Base-by-base conservation (phyloP, 2,797 vertebrate species). In the Scarus forsteni region DNA sequence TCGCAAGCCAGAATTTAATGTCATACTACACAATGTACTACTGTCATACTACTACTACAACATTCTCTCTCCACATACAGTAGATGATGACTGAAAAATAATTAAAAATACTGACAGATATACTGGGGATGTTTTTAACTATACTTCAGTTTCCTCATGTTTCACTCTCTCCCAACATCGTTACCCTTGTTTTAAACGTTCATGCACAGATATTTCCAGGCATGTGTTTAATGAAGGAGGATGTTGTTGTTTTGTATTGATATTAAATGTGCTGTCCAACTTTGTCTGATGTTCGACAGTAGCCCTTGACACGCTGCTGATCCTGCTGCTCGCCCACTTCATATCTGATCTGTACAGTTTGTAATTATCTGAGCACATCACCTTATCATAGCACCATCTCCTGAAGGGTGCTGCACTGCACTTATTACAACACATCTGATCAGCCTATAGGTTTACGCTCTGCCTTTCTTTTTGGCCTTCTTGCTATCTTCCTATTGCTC, bases 291-390 rank as follows among this genome's bases (percentile, higher is more conserved):
- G 27, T 2, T 27, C 27, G 75, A 54, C 70, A 14, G 64, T 49
- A 60, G 46, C 68, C 51, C 39, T 49, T 72, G 59, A 73, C 69
- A 64, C 53, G 1, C 56, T 65, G 79, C 81, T 77, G 77, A 81
- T 74, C 72, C 63, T 40, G 69, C 81, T 56, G 51, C 67, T 66
- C 80, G 73, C 66, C 44, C 56, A 0, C 42, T n/a, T 36, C 53
- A 8, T 81, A 86, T 87, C 86, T 76, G 79, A 87, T 86, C 40
- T 79, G 49, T 73, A 73, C 57, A 52, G 42, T 62, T 65, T 70
- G 60, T 75, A 83, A 86, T 90, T 77, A 86, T 89, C 73, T 39
- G 3, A 39, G 66, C 48, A 67, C 74, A 70, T 80, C 72, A 38
- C 63, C 40, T 63, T 84, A 80, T 88, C 89, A 40, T 12, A 15